These are phyloP conservation scores for Elaphurus davidianus DNA, from an alignment of 2,113 vertebrate species.

Conservation along the genomic window DNA sequence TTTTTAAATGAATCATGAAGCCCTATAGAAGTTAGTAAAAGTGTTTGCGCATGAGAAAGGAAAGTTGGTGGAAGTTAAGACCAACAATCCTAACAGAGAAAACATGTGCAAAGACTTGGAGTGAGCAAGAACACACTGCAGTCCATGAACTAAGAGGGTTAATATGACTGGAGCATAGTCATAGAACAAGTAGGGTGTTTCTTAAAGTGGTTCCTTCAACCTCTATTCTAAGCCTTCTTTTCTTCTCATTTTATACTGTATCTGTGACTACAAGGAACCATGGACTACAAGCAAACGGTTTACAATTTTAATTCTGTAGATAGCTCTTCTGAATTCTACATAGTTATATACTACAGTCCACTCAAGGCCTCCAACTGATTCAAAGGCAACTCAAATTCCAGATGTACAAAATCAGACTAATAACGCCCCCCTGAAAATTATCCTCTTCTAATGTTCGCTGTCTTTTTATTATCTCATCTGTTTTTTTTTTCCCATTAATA, in stretches of 20 bases:
- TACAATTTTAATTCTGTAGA: not conserved
- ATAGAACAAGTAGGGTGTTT: not conserved
- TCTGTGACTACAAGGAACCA: not conserved
- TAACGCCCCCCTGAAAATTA: not conserved
- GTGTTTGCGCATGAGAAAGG: not conserved
- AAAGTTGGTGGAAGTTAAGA: not conserved
- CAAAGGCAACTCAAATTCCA: not conserved
- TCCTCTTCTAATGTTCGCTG: not conserved
- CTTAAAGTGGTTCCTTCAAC: not conserved
- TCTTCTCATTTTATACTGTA: not conserved
- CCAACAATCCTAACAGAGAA: not conserved
- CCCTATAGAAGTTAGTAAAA: not conserved
- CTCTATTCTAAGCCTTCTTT: not conserved
- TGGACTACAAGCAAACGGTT: not conserved
- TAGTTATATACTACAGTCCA: not conserved
- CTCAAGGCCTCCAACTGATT: not conserved
- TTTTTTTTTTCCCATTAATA: not conserved
- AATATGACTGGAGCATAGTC: not conserved
- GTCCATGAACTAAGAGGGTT: not conserved
- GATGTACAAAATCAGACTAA: not conserved
- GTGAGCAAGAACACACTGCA: not conserved
- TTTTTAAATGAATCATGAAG: not conserved
- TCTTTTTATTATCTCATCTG: not conserved
- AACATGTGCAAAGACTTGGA: not conserved
- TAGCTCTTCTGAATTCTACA: not conserved